A percentile compares a stretch with the other conserved stretches of the same genome.
Evolutionary conservation across 53 echinoderm and acorn worm genomes (phyloP).

Genomic region (Zoroaster sp.): DNA sequence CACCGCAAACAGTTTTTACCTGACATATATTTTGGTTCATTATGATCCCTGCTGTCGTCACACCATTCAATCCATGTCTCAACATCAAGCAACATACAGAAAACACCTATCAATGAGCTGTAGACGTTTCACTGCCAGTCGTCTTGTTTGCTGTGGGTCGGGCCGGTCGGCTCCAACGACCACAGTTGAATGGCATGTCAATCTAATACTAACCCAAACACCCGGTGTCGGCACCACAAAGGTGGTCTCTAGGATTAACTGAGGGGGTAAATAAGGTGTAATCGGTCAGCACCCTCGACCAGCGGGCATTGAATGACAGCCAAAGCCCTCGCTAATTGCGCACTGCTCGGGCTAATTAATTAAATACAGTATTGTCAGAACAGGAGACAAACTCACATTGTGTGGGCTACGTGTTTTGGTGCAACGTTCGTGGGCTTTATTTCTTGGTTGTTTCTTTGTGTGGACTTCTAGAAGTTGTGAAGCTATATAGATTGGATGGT

Average conservation of each 20-base stretch:
- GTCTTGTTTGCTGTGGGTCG: not conserved
- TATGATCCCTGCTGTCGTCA: too few relatives aligned
- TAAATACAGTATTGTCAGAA: conserved; percentile 46
- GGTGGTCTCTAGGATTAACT: not conserved
- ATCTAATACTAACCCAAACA: conserved; percentile 6
- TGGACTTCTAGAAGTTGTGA: too few relatives aligned
- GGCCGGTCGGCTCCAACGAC: not conserved
- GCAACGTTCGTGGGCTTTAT: not conserved
- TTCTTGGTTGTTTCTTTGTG: not conserved
- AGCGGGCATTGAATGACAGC: conserved; percentile 46
- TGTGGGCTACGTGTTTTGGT: not conserved
- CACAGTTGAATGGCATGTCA: conserved; percentile 27
- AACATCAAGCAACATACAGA: too few relatives aligned
- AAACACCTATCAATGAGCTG: too few relatives aligned
- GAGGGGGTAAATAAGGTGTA: conserved; percentile 42
- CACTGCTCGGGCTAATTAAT: conserved; percentile 47
- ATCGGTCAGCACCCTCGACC: conserved; percentile 51
- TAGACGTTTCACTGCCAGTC: not conserved
- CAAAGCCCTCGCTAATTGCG: conserved; percentile 31
- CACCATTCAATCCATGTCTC: too few relatives aligned
- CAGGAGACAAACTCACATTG: not conserved
- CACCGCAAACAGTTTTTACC: too few relatives aligned
- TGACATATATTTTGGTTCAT: too few relatives aligned
- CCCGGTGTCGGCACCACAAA: conserved; percentile 32
- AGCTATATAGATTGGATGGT: not conserved